Evolutionary conservation across 2,113 vertebrate species (phyloP).

Genomic region (Galemys pyrenaicus): DNA sequence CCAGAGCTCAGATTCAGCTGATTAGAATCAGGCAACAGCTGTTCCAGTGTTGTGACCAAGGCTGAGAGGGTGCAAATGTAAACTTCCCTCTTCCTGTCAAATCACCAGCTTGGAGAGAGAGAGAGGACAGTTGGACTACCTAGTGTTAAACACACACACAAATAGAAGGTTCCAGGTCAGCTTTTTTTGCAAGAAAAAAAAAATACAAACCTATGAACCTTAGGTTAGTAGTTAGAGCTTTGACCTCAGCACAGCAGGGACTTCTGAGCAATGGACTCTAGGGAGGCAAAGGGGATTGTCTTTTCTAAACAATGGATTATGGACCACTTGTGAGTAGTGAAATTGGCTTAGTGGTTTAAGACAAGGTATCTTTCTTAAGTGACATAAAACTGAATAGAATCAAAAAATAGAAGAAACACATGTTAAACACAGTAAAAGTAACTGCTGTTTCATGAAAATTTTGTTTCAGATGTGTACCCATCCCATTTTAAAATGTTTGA

Average conservation of each 20-base stretch:
- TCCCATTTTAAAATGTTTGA: background rate
- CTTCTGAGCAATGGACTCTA: background rate
- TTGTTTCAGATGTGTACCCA: background rate
- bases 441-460: background rate
- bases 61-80: conserved; percentile 38
- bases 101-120: background rate
- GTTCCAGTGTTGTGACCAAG: background rate
- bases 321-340: background rate
- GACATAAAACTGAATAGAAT: background rate
- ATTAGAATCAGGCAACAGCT: conserved; percentile 54
- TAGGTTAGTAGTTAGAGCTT: background rate
- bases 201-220: background rate
- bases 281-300: background rate
- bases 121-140: background rate
- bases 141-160: background rate
- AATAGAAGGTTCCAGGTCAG: background rate
- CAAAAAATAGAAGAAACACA: background rate
- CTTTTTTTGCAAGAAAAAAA: background rate
- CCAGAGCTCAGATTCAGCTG: conserved; percentile 30
- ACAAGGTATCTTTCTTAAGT: background rate
- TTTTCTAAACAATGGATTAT: background rate
- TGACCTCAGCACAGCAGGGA: background rate
- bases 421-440: background rate
- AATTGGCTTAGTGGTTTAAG: background rate
- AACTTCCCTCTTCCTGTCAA: conserved; percentile 61